Evolutionary conservation across 2,888 invertebrate genomes (phyloP), one percentile per base, ranked within the genome.

Genomic region (Chrysotoxum bicinctum): DNA sequence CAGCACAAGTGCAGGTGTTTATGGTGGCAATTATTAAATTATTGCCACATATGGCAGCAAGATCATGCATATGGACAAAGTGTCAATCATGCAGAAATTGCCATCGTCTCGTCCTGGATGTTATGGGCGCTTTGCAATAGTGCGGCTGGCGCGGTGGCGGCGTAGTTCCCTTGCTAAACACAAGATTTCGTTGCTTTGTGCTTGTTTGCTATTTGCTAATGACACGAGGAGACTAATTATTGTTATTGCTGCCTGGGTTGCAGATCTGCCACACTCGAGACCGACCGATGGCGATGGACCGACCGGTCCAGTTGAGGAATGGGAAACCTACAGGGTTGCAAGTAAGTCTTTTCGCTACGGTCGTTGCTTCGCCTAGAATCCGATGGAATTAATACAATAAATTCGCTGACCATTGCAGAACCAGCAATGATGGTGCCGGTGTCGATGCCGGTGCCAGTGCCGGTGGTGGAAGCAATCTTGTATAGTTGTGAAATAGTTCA

Each of bases 31-130:
- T 86, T 82, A 82, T 82, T 82, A 82, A 82, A 82, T 82, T 76
- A 86, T 86, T 86, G 86, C 86, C 86, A 86, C 86, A 82, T 86
- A 82, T 77, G 82, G 86, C 86, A 82, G 77, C 82, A 77, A 87
- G 87, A 88, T 89, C 89, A 89, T 88, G 87, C 88, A 88, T 88
- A 88, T 88, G 88, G 84, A 87, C 88, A 88, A 89, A 89, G 88
- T 89, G 89, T 89, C 89, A 89, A 89, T 89, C 89, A 89, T 89
- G 89, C 89, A 89, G 88, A 89, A 89, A 88, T 89, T 89, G 87
- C 87, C 69, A 88, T 88, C 88, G 88, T 88, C 54, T 69, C 69
- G 69, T 81, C 81, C 85, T 85, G 85, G 73, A 81, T 85, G 64
- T 81, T 68, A 26, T 26, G 64, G 74, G 79, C 70, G 76, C 69